phyloP scores from a whole-genome alignment of 1,140 invertebrate genomes.

The Heliconius nattereri region DNA sequence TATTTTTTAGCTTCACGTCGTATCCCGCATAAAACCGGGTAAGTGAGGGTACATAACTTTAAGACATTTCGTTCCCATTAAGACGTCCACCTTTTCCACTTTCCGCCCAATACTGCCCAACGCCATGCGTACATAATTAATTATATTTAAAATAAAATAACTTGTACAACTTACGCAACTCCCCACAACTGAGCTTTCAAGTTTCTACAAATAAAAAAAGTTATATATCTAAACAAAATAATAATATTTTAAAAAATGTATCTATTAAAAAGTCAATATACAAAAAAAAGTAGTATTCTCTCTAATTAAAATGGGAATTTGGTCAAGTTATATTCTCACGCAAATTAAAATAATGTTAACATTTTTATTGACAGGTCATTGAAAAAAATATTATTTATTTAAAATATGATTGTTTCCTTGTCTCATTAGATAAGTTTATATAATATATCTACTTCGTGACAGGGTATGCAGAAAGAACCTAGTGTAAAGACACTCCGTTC shows the following conservation, averaged over 20 bases:
- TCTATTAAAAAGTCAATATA: too few species aligned
- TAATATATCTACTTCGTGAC: neutral
- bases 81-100: too few species aligned
- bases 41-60: too few species aligned
- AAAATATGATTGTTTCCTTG: neutral
- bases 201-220: neutral
- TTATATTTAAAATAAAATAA: too few species aligned
- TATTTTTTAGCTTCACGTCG: too few species aligned
- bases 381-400: neutral
- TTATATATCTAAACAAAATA: too few species aligned
- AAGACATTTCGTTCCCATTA: too few species aligned
- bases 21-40: too few species aligned
- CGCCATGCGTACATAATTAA: too few species aligned
- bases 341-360: neutral
- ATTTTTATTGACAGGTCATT: neutral
- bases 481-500: neutral
- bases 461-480: neutral
- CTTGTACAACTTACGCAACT: too few species aligned
- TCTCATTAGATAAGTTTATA: neutral
- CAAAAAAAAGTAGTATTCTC: slow-evolving; percentile 1
- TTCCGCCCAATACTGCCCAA: too few species aligned
- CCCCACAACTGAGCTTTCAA: neutral
- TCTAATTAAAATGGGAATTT: neutral
- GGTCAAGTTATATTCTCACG: neutral
- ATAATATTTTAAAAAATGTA: too few species aligned